Evolutionary conservation across 2,797 vertebrate genomes (phyloP).

Genomic region (Remorina albescens): DNA sequence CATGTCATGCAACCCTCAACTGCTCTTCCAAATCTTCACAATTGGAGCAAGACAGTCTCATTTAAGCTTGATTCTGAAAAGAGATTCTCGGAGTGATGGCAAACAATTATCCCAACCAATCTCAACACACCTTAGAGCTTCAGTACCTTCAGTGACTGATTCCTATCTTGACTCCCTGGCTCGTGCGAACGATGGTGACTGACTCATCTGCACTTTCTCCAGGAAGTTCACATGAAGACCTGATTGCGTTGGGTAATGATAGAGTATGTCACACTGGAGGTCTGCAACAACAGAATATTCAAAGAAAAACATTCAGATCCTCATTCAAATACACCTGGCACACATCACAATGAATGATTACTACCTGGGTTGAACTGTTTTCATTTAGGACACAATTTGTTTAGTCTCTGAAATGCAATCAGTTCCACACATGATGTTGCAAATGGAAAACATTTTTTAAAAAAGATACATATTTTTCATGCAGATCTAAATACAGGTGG

Average conservation of each 20-base stretch:
- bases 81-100: not conserved
- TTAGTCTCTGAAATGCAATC: not conserved
- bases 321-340: constrained; percentile 1
- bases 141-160: constrained; percentile 42
- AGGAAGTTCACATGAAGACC: constrained; percentile 38
- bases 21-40: not conserved
- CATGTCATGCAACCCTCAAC: not conserved
- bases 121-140: constrained; percentile 46
- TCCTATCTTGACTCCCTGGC: constrained; percentile 33
- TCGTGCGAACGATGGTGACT: constrained; percentile 36
- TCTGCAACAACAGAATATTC: constrained; percentile 6
- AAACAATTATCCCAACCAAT: constrained; percentile 13
- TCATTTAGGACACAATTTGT: constrained; percentile 6
- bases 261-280: constrained; percentile 19
- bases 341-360: constrained; percentile 14
- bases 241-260: constrained; percentile 30
- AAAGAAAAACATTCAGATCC: constrained; percentile 7
- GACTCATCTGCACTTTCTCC: constrained; percentile 28
- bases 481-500: not conserved
- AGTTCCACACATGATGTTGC: not conserved
- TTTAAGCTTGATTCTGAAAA: not conserved
- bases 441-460: not conserved
- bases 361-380: not conserved
- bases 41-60: not conserved
- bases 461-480: not conserved